Conservation (phyloP, 2,888 invertebrate species). For the Onthophagus sagittarius region DNA sequence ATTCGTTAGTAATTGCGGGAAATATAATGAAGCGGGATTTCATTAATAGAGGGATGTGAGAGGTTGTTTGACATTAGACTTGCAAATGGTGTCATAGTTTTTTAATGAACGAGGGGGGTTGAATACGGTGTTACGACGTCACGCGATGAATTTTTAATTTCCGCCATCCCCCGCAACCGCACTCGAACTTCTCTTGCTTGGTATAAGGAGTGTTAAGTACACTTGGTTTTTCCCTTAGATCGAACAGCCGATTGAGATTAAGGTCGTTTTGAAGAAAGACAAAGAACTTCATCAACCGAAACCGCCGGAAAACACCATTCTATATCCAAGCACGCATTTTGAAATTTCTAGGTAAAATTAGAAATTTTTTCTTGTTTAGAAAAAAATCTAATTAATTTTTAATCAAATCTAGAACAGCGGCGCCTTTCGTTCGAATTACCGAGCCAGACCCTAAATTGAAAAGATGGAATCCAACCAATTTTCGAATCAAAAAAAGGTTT, state of each 20-base stretch:
- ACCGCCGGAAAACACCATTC: neutral
- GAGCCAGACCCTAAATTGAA: conserved; percentile 45
- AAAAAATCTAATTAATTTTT: neutral
- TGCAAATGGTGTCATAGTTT: neutral
- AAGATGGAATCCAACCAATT: conserved; percentile 30
- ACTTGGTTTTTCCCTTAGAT: neutral
- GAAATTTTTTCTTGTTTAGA: neutral
- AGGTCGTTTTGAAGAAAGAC: neutral
- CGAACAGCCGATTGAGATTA: neutral
- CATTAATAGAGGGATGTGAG: neutral
- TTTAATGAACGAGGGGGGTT: neutral
- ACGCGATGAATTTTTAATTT: conserved; percentile 3
- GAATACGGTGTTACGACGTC: neutral
- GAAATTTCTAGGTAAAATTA: neutral
- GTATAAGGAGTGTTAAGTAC: neutral
- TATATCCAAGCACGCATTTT: neutral
- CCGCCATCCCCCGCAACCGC: neutral
- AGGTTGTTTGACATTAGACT: conserved; percentile 1
- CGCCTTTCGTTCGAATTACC: conserved; percentile 48
- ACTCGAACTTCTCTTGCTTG: neutral
- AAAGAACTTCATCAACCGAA: neutral
- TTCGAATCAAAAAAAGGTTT: conserved; percentile 24
- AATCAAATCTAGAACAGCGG: conserved; percentile 44
- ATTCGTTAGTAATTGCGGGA: neutral
- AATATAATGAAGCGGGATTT: neutral